phyloP scores from a whole-genome alignment of 2,888 invertebrate species.

The Liposcelis brunnea region DNA sequence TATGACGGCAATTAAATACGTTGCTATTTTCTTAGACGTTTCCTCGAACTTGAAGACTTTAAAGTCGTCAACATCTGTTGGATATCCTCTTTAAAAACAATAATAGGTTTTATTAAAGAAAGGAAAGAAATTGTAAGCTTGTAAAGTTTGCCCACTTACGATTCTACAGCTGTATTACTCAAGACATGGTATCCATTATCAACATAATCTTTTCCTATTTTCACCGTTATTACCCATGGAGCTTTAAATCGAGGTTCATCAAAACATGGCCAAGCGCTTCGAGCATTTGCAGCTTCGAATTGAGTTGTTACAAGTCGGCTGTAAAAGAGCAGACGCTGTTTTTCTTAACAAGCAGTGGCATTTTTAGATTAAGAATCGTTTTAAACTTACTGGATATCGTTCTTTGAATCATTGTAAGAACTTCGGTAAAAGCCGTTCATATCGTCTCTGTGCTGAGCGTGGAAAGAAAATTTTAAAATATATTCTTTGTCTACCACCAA shows the following conservation, averaged over 20 bases:
- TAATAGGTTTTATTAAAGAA: too few relatives aligned
- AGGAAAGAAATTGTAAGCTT: too few relatives aligned
- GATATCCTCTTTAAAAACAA: too few relatives aligned
- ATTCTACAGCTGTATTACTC: conserved; percentile 8
- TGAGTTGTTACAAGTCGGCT: conserved; percentile 67
- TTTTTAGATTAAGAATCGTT: too few relatives aligned
- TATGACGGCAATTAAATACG: conserved; percentile 71
- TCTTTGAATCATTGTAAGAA: conserved; percentile 9
- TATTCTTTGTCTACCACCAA: not conserved
- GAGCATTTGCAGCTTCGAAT: conserved; percentile 61
- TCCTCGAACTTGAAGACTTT: not conserved
- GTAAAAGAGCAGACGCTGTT: too few relatives aligned
- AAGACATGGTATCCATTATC: conserved; percentile 9
- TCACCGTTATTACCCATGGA: conserved; percentile 25
- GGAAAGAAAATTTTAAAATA: not conserved
- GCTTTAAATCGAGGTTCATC: conserved; percentile 75
- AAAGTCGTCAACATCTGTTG: too few relatives aligned
- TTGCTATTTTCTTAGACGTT: conserved; percentile 30
- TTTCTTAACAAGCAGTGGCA: too few relatives aligned
- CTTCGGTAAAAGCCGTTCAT: conserved; percentile 14
- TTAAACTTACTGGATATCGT: not conserved
- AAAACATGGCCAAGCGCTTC: conserved; percentile 72
- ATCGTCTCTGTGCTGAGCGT: conserved; percentile 11
- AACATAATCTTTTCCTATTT: not conserved
- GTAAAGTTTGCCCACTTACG: not conserved